phyloP scores from a whole-genome alignment of 2,113 vertebrate genomes.

The Carassius auratus region DNA sequence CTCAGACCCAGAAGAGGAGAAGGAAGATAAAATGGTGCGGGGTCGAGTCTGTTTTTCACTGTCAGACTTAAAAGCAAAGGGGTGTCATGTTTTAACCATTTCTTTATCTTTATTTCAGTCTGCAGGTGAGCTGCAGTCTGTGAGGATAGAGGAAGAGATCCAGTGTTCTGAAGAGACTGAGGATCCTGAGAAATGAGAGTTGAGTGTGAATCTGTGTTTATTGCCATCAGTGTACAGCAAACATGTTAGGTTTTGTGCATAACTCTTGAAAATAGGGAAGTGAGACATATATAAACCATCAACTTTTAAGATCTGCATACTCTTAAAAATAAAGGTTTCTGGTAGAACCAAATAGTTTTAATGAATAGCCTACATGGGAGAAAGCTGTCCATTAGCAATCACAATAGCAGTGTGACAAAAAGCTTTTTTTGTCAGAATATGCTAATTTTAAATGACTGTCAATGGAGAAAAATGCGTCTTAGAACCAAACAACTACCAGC shows the following conservation, averaged over 20 bases:
- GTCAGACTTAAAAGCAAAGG: background rate
- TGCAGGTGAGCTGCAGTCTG: slow-evolving; percentile 11
- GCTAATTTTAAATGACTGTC: background rate
- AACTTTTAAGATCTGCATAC: background rate
- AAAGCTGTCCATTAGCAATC: background rate
- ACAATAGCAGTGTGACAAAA: background rate
- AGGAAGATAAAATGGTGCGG: slow-evolving; percentile 84
- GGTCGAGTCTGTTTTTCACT: background rate
- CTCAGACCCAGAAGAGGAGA: slow-evolving; percentile 89
- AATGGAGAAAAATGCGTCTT: background rate
- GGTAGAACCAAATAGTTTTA: background rate
- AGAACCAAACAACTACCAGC: background rate
- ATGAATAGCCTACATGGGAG: background rate
- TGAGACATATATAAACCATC: background rate
- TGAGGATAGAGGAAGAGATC: slow-evolving; percentile 13
- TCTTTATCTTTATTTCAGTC: slow-evolving; percentile 1
- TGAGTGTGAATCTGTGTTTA: background rate
- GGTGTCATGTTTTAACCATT: background rate
- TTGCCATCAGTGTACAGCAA: background rate
- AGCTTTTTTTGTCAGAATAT: background rate
- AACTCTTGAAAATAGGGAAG: background rate
- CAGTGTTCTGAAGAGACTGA: slow-evolving; percentile 9
- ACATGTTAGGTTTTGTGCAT: background rate
- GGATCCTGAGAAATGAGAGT: background rate
- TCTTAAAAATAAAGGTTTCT: slow-evolving; percentile 12